Evolutionary conservation across 2,797 vertebrate genomes (phyloP).

Genomic region (Pangasius sanitwongsei): DNA sequence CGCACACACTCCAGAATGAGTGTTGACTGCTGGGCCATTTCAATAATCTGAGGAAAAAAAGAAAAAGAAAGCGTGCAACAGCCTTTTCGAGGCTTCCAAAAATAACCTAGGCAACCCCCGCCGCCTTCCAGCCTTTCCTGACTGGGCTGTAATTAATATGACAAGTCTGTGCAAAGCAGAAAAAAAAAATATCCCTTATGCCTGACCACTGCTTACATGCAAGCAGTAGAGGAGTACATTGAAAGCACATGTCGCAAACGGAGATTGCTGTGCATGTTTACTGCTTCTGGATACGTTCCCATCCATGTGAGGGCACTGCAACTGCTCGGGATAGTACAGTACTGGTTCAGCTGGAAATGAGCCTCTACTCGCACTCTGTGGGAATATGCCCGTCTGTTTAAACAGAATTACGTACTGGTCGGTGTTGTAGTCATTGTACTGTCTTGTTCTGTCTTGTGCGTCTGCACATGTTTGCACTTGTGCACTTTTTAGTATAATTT

Average conservation of each 20-base stretch:
- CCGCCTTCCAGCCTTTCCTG: constrained; percentile 54
- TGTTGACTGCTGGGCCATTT: constrained; percentile 59
- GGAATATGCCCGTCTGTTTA: no score
- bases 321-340: constrained; percentile 47
- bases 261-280: constrained; percentile 63
- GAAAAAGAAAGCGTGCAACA: constrained; percentile 45
- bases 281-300: constrained; percentile 76
- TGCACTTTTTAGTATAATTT: no score
- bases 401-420: no score
- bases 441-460: no score
- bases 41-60: constrained; percentile 29
- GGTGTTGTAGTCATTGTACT: no score
- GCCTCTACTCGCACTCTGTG: constrained; percentile 24
- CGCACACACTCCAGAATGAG: constrained; percentile 57
- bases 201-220: constrained; percentile 66
- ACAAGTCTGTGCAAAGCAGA: constrained; percentile 54
- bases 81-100: constrained; percentile 53
- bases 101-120: constrained; percentile 55
- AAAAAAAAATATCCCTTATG: constrained; percentile 62
- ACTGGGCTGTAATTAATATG: constrained; percentile 59
- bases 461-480: no score
- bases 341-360: constrained; percentile 18
- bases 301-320: constrained; percentile 48
- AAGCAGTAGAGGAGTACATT: constrained; percentile 62
- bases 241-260: constrained; percentile 70